Evolutionary conservation across 2,888 invertebrate species (phyloP).

Genomic region (Agrotis puta): DNA sequence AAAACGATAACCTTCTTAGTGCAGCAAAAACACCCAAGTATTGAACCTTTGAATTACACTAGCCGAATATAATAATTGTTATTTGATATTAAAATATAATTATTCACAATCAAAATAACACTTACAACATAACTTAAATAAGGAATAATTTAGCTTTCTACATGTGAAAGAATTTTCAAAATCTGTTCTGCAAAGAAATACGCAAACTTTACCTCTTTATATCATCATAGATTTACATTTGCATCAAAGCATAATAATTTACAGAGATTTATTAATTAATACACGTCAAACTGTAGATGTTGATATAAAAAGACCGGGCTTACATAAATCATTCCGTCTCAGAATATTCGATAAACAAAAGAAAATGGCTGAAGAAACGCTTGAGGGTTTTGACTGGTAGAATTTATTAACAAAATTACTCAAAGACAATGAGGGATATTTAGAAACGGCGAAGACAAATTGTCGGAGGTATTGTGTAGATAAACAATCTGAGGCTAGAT

Average conservation of each 20-base stretch:
- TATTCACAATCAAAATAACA: too few relatives aligned
- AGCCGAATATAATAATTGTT: too few relatives aligned
- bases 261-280: conserved; percentile 71
- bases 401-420: conserved; percentile 89
- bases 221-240: conserved; percentile 37
- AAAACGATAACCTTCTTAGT: conserved; percentile 44
- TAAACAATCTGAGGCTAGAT: conserved; percentile 80
- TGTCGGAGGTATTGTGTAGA: conserved; percentile 82
- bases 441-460: conserved; percentile 87
- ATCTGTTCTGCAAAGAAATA: too few relatives aligned
- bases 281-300: conserved; percentile 71
- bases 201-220: too few relatives aligned
- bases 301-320: conserved; percentile 70
- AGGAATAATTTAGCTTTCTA: too few relatives aligned
- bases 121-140: too few relatives aligned
- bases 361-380: conserved; percentile 76
- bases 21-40: conserved; percentile 49
- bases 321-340: conserved; percentile 78
- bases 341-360: conserved; percentile 82
- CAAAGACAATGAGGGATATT: conserved; percentile 88
- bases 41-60: conserved; percentile 19
- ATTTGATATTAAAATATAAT: too few relatives aligned
- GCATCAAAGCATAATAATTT: conserved; percentile 65
- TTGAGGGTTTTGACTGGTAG: conserved; percentile 83
- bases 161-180: too few relatives aligned